These are phyloP conservation scores for Nezara viridula DNA, from an alignment of 2,888 invertebrate genomes.

Conservation along the genomic window DNA sequence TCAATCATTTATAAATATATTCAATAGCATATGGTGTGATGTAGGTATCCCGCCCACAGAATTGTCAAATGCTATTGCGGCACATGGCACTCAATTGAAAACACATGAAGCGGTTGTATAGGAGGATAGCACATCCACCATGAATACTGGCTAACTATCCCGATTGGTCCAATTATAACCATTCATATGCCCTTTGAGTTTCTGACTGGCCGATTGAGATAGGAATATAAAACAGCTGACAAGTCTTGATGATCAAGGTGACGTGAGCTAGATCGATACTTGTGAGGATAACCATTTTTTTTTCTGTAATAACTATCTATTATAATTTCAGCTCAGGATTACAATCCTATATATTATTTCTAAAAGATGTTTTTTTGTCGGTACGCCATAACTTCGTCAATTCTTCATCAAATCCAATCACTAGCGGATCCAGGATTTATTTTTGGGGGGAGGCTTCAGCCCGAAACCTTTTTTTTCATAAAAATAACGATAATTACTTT, in stretches of 20 bases:
- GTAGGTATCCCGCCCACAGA: background rate
- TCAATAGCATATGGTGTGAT: background rate
- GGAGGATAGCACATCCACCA: background rate
- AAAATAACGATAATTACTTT: no score
- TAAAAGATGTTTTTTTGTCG: no score
- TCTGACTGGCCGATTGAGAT: background rate
- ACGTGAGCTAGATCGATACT: no score
- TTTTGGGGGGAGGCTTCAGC: no score
- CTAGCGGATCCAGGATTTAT: no score
- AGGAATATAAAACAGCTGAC: background rate
- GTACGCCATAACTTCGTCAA: no score
- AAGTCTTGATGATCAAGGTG: background rate
- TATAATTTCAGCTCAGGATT: no score
- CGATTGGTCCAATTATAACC: constrained; percentile 5
- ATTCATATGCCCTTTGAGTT: background rate
- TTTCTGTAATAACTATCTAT: no score
- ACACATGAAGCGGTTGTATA: background rate
- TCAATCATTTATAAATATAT: background rate
- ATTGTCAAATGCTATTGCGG: background rate
- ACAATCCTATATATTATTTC: no score
- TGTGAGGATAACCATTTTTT: no score
- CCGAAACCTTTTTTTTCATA: no score
- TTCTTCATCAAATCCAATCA: no score
- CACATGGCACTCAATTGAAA: background rate
- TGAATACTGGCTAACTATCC: constrained; percentile 18